Conservation (phyloP, 2,797 vertebrate species). For the Euphonia xanthogaster region DNA sequence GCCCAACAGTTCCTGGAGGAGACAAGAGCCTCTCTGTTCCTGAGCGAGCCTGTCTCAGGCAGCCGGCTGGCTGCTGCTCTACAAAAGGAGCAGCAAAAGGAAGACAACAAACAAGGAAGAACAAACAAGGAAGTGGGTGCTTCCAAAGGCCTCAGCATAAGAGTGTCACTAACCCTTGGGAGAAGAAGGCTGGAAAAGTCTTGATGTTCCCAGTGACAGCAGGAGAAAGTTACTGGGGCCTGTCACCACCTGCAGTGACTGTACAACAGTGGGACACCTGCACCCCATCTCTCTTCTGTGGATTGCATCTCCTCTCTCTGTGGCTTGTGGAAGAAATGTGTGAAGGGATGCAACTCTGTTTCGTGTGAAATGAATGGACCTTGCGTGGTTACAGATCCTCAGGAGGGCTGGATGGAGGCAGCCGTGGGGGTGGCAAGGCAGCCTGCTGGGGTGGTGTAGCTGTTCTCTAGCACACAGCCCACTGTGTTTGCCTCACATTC, state of each 20-base stretch:
- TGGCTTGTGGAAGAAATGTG: background rate
- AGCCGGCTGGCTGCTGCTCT: rapidly evolving
- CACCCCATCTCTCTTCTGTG: background rate
- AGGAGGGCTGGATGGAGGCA: rapidly evolving
- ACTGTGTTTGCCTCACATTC: background rate
- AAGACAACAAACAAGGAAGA: background rate
- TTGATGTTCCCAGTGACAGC: background rate
- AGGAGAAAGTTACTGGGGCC: background rate
- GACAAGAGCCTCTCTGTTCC: background rate
- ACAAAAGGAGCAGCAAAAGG: background rate
- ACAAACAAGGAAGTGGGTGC: background rate
- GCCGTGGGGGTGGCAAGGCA: rapidly evolving
- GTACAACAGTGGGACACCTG: no score
- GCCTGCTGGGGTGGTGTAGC: background rate
- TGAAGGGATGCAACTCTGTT: background rate
- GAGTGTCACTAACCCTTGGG: no score
- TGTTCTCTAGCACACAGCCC: background rate
- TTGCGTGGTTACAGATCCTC: background rate
- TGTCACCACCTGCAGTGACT: background rate
- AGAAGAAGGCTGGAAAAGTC: background rate
- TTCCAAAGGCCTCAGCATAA: background rate
- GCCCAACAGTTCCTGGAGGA: background rate
- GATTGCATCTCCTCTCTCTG: background rate
- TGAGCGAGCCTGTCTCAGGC: rapidly evolving
- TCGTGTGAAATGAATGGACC: rapidly evolving